Percentiles rank a stretch among this genome's conserved stretches.
phyloP scores from a whole-genome alignment of 2,888 invertebrate genomes.

The Oligia fasciuncula region DNA sequence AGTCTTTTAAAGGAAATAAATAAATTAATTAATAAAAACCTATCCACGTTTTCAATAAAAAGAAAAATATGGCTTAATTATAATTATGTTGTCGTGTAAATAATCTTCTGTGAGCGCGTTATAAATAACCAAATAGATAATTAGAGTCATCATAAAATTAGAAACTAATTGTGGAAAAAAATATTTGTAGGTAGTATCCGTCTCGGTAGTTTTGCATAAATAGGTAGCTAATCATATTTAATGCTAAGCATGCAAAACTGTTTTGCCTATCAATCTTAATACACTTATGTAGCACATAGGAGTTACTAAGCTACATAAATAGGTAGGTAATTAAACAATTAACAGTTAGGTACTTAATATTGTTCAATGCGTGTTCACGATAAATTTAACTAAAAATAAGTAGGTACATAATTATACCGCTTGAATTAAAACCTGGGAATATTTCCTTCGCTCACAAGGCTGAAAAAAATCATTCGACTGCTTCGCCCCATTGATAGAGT shows the following conservation, averaged over 20 bases:
- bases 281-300: not conserved
- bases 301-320: not conserved
- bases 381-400: constrained; percentile 1
- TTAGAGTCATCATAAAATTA: constrained; percentile 5
- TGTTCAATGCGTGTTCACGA: not conserved
- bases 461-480: not conserved
- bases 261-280: not conserved
- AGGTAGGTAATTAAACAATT: not conserved
- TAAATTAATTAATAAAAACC: not conserved
- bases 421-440: not conserved
- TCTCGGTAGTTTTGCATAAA: not conserved
- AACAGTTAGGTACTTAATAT: not conserved
- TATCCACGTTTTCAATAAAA: not conserved
- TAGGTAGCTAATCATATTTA: not conserved
- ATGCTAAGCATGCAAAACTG: not conserved
- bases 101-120: not conserved
- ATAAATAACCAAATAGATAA: not conserved
- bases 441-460: not conserved
- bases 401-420: not conserved
- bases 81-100: not conserved
- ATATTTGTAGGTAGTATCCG: not conserved
- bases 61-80: not conserved
- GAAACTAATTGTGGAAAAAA: constrained; percentile 6
- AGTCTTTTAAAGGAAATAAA: no score
- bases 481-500: constrained; percentile 16